These are phyloP conservation scores for Meloe dianella DNA, from an alignment of 2,888 invertebrate genomes.

Conservation along the genomic window DNA sequence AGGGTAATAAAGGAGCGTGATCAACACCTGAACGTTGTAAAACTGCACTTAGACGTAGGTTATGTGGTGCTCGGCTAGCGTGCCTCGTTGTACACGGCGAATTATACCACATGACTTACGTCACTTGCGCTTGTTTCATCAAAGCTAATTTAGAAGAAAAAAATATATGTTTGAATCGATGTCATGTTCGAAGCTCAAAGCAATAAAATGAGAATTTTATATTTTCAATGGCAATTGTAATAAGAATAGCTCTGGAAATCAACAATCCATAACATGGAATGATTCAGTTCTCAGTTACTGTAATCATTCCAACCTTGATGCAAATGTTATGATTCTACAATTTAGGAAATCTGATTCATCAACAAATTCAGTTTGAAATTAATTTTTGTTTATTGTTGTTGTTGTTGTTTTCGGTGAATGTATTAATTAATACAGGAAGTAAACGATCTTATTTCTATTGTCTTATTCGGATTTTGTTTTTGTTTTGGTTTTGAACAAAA, in stretches of 20 bases:
- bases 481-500: neutral
- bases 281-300: neutral
- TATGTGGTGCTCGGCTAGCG: too few relatives aligned
- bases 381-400: neutral
- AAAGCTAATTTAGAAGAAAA: too few relatives aligned
- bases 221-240: neutral
- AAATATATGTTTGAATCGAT: too few relatives aligned
- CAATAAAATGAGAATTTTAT: too few relatives aligned
- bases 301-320: constrained; percentile 17
- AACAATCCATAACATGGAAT: constrained; percentile 8
- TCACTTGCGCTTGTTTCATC: too few relatives aligned
- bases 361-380: neutral
- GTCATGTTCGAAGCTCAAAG: too few relatives aligned
- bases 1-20: too few relatives aligned
- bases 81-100: too few relatives aligned
- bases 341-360: constrained; percentile 23
- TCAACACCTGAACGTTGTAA: too few relatives aligned
- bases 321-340: constrained; percentile 7
- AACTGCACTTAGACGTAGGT: too few relatives aligned
- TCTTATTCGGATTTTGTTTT: constrained; percentile 5
- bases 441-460: constrained; percentile 27
- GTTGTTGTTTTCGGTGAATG: neutral
- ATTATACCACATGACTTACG: too few relatives aligned
- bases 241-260: neutral
- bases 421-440: constrained; percentile 22